These are phyloP conservation scores for Montipora efflorescens DNA, from an alignment of 64 coral and sea anemone species.

Conservation along the genomic window DNA sequence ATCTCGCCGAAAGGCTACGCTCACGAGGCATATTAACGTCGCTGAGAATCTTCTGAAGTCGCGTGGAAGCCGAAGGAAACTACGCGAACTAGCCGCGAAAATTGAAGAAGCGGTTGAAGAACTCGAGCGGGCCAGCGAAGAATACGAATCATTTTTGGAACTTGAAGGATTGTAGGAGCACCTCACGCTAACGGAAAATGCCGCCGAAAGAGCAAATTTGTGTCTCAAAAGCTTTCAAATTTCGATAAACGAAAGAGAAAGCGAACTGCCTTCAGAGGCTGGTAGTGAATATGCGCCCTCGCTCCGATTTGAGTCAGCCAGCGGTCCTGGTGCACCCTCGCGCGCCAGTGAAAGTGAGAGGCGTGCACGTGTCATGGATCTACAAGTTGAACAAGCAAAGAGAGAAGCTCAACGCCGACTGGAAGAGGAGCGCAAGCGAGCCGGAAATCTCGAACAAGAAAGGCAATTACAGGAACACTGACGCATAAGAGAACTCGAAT, in stretches of 20 bases:
- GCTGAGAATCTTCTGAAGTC: neutral
- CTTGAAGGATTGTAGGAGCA: neutral
- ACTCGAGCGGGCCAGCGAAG: neutral
- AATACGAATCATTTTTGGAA: neutral
- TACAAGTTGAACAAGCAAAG: too few species aligned
- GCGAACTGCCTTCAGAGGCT: too few species aligned
- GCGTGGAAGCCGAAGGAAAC: neutral
- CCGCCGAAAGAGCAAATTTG: too few species aligned
- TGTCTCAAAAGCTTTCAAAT: too few species aligned
- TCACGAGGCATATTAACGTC: neutral
- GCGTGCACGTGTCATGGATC: too few species aligned
- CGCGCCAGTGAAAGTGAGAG: too few species aligned
- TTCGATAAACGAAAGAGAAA: too few species aligned
- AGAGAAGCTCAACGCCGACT: too few species aligned
- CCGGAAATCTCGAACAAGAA: slow-evolving; percentile 3
- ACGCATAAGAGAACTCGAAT: slow-evolving; percentile 34
- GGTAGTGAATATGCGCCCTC: too few species aligned
- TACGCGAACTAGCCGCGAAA: neutral
- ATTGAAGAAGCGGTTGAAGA: slow-evolving; percentile 17
- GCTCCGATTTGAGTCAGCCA: too few species aligned
- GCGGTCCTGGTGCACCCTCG: too few species aligned
- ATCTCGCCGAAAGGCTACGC: neutral
- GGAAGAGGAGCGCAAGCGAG: neutral
- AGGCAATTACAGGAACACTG: neutral
- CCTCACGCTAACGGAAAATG: neutral